phyloP scores from a whole-genome alignment of 2,888 invertebrate genomes.

The Colostygia pectinataria region DNA sequence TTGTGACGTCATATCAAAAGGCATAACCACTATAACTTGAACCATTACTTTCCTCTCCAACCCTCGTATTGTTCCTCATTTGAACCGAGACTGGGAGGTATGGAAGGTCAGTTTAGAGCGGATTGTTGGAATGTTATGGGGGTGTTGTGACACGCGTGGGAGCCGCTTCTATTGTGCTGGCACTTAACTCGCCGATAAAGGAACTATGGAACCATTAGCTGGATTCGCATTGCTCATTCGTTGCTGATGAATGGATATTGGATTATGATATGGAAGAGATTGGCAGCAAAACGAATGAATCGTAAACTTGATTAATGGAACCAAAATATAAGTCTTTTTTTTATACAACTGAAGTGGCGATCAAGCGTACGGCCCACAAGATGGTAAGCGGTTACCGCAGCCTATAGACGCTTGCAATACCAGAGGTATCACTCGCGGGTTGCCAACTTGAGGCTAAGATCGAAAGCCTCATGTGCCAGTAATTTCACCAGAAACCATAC shows the following conservation, averaged over 20 bases:
- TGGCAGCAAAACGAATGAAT: slow-evolving; percentile 50
- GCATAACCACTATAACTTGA: slow-evolving; percentile 48
- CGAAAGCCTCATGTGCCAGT: no score
- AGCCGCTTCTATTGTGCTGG: slow-evolving; percentile 73
- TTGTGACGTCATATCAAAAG: slow-evolving; percentile 55
- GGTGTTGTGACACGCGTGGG: slow-evolving; percentile 82
- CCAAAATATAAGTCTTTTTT: slow-evolving; percentile 18
- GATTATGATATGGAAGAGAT: slow-evolving; percentile 75
- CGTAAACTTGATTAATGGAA: slow-evolving; percentile 36
- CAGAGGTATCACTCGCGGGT: no score
- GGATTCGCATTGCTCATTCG: slow-evolving; percentile 81
- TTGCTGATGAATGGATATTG: slow-evolving; percentile 74
- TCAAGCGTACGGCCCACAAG: no score
- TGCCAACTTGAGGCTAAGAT: no score
- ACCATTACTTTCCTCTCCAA: slow-evolving; percentile 34
- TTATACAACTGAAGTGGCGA: no score
- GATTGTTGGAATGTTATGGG: slow-evolving; percentile 50
- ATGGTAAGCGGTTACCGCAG: no score
- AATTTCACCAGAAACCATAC: no score
- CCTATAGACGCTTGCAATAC: no score
- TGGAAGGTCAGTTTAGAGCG: slow-evolving; percentile 46
- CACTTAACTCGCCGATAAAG: slow-evolving; percentile 80
- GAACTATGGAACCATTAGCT: slow-evolving; percentile 77
- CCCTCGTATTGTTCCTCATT: slow-evolving; percentile 1
- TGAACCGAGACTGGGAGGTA: slow-evolving; percentile 35